Conservation (phyloP, 1,140 invertebrate genomes). For the Ridgeia piscesae region DNA sequence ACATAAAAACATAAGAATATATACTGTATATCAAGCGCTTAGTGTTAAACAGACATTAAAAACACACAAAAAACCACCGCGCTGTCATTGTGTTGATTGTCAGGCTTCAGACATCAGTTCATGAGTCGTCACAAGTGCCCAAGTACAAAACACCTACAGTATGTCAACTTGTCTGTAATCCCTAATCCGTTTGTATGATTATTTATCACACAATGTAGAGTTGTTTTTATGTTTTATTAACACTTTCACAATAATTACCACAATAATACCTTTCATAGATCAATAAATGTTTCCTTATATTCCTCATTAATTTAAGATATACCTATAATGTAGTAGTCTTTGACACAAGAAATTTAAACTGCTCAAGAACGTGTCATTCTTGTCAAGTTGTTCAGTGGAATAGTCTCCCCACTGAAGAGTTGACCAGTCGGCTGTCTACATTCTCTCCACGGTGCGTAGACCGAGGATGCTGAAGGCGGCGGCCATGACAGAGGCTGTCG, state of each 20-base stretch:
- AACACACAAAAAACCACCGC: background rate
- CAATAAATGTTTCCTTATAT: background rate
- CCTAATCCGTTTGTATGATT: background rate
- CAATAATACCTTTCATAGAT: background rate
- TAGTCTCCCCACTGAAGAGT: background rate
- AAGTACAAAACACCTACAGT: background rate
- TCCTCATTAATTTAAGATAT: background rate
- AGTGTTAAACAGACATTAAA: slow-evolving; percentile 1
- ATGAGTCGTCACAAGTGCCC: no score
- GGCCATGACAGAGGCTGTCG: slow-evolving; percentile 83
- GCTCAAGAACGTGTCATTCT: background rate
- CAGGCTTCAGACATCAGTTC: no score
- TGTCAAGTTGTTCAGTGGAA: background rate
- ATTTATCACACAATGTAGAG: background rate
- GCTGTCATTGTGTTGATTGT: background rate
- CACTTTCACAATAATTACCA: background rate
- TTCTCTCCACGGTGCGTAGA: slow-evolving; percentile 85
- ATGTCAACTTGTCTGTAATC: background rate
- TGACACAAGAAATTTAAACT: background rate
- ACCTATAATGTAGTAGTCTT: background rate
- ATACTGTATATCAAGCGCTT: slow-evolving; percentile 1
- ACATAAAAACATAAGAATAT: slow-evolving; percentile 2
- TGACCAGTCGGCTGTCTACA: slow-evolving; percentile 65
- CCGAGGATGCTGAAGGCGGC: slow-evolving; percentile 89
- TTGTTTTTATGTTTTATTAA: background rate